These are phyloP conservation scores for Dicrostonyx torquatus DNA, from an alignment of 2,797 vertebrate species.

Conservation along the genomic window DNA sequence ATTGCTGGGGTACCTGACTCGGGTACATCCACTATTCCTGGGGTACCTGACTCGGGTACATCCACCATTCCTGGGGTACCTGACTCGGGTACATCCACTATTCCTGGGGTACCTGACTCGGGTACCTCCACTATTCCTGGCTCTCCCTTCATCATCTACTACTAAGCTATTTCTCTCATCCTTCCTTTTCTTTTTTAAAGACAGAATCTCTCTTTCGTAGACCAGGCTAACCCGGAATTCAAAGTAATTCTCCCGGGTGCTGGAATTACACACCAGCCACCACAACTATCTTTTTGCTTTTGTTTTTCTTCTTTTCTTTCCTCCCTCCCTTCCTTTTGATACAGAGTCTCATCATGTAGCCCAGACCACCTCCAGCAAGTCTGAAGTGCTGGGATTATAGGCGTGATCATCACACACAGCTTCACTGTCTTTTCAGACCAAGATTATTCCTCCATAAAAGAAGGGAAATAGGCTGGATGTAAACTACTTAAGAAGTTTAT, in stretches of 20 bases:
- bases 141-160: not conserved
- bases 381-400: not conserved
- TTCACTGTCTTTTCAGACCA: not conserved
- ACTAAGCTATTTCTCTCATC: not conserved
- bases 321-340: not conserved
- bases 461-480: not conserved
- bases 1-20: no score
- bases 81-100: no score
- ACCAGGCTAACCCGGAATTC: not conserved
- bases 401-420: not conserved
- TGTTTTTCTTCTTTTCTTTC: not conserved
- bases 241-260: not conserved
- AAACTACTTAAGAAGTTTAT: not conserved
- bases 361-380: not conserved
- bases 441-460: constrained; percentile 9
- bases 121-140: no score
- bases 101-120: no score
- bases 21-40: no score
- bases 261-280: not conserved
- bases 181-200: not conserved
- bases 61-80: no score
- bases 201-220: not conserved
- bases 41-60: no score
- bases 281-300: not conserved
- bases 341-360: not conserved